phyloP scores from a whole-genome alignment of 2,113 vertebrate genomes.

The Toxostoma redivivum region DNA sequence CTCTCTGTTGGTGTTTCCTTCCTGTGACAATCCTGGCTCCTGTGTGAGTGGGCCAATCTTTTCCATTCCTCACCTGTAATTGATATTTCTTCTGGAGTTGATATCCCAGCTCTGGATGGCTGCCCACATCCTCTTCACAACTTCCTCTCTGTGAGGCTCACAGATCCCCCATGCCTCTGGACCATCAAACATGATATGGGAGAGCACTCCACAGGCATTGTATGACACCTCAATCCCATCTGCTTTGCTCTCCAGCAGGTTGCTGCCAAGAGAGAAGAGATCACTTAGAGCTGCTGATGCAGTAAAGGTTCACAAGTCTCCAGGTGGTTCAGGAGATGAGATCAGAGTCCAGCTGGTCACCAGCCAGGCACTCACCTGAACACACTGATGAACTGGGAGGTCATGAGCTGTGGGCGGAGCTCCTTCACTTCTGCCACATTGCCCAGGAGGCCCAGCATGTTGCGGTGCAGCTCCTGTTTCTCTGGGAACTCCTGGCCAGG shows the following conservation, averaged over 20 bases:
- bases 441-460: slow-evolving; percentile 95
- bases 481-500: slow-evolving; percentile 90
- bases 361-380: slow-evolving; percentile 81
- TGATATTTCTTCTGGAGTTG: slow-evolving; percentile 96
- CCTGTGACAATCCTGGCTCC: background rate
- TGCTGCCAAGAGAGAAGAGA: slow-evolving; percentile 68
- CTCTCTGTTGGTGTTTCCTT: background rate
- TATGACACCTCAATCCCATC: slow-evolving; percentile 98
- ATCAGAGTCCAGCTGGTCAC: background rate
- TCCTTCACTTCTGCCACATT: slow-evolving; percentile 94
- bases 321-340: background rate
- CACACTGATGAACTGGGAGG: slow-evolving; percentile 91
- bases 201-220: slow-evolving; percentile 94
- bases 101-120: slow-evolving; percentile 98
- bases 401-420: slow-evolving; percentile 92
- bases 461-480: slow-evolving; percentile 96
- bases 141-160: slow-evolving; percentile 84
- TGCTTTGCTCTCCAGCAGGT: slow-evolving; percentile 93
- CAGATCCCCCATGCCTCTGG: slow-evolving; percentile 88
- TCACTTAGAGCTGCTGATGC: background rate
- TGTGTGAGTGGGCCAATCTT: background rate
- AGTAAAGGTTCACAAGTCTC: background rate
- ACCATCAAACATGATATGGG: slow-evolving; percentile 98
- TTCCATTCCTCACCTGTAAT: slow-evolving; percentile 84
- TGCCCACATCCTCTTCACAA: slow-evolving; percentile 94